Base-by-base conservation (phyloP, 2,888 invertebrate genomes). In the Endomychus coccineus region DNA sequence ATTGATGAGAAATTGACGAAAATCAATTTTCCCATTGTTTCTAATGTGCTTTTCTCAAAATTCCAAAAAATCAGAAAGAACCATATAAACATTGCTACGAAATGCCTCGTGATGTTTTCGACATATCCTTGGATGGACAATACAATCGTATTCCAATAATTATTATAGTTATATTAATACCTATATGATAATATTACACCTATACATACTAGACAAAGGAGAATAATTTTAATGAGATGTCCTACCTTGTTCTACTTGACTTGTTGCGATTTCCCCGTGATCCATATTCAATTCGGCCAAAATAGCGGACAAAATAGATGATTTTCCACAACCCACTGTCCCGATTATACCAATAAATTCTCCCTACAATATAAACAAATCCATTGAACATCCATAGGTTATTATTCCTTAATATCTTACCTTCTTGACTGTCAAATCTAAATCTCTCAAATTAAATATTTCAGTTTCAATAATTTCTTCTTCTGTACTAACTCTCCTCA, bases 291-390 rank as follows among this genome's bases (percentile, higher is more conserved):
- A 76, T 61, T 94, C 92, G 5, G 85, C 94, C 34, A 94, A 70
- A 33, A 97, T 75, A 1, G 90, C 86, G 34, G 81, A 74, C 13
- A 97, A 67, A 2, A 97, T 68, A 0, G 88, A 82, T 7, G 88
- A 84, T 68, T 98, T 97, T 6, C 97, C 97, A 52, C 85, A 79
- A 1, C 95, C 96, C 2, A 95, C 85, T 44, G 77, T 75, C 0
- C 96, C 96, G 48, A 89, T 80, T 7, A 97, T 71, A 15, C 94
- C 95, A 11, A 96, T 68, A 41, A 90, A 71, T 49, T 87, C 80
- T 1, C 84, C 86, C 72, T 82, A 62, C 4, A 67, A 66, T 7
- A 15, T 13, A 12, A 13, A 3, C 2, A 28, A 12, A 3, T 4
- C 14, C 11, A 11, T 24, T 10, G 4, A 24, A 10, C 11, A 24